Evolutionary conservation across 2,797 vertebrate genomes (phyloP).

Genomic region (Macroramphosus scolopax): DNA sequence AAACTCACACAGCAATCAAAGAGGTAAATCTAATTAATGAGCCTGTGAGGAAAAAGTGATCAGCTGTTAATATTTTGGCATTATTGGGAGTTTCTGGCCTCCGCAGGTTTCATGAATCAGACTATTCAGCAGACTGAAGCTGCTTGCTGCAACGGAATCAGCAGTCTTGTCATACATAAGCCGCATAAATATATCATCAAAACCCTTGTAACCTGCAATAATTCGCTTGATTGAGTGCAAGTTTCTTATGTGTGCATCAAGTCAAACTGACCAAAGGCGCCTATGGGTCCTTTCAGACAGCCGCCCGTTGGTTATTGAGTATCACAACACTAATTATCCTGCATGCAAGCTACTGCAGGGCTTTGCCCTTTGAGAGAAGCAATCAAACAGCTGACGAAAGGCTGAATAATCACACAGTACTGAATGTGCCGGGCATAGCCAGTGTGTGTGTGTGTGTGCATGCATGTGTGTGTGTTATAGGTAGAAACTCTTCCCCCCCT

Average conservation of each 20-base stretch:
- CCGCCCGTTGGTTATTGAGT: constrained; percentile 60
- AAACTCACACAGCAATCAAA: no score
- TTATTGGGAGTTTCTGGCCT: constrained; percentile 42
- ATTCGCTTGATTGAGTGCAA: constrained; percentile 63
- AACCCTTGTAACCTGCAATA: constrained; percentile 69
- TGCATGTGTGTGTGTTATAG: constrained; percentile 5
- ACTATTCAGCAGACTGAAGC: constrained; percentile 59
- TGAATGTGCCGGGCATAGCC: constrained; percentile 51
- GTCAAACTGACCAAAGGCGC: constrained; percentile 70
- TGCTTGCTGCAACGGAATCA: constrained; percentile 58
- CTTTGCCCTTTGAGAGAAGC: constrained; percentile 78
- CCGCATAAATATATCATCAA: constrained; percentile 68
- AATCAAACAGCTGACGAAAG: constrained; percentile 80
- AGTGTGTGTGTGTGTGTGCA: constrained; percentile 9
- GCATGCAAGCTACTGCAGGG: constrained; percentile 69
- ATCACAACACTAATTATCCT: constrained; percentile 75
- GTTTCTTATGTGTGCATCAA: constrained; percentile 59
- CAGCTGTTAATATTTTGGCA: constrained; percentile 26
- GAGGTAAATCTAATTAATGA: constrained; percentile 37
- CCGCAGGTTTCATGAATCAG: constrained; percentile 40
- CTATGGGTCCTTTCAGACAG: constrained; percentile 58
- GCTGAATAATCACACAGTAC: constrained; percentile 72
- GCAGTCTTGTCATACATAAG: constrained; percentile 68
- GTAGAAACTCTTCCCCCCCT: neutral
- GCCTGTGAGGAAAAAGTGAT: constrained; percentile 29